Base-by-base conservation (phyloP, 2,797 vertebrate species). In the Tapera naevia region DNA sequence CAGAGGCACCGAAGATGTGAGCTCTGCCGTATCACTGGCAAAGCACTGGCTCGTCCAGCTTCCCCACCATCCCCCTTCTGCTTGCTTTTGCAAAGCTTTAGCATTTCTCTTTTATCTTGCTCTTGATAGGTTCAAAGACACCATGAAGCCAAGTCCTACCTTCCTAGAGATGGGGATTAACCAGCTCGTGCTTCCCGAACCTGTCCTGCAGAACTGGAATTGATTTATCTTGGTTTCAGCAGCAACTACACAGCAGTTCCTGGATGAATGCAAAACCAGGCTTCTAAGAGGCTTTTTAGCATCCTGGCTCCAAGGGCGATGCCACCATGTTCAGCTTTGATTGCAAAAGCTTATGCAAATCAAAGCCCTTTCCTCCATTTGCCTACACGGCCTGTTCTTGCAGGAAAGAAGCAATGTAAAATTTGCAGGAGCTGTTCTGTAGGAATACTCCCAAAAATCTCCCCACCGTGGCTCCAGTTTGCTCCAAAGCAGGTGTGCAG, bases 401-500 rank as follows among this genome's bases (percentile, higher is more conserved):
- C n/a, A 5, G 50, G 51, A 18, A 24, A 88, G 67, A 30, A 75
- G 66, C 1, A 3, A 9, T 10, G 4, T 3, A 70, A 24, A 25
- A 51, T 41, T 3, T 27, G 9, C 51, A 30, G 89, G 93, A 86
- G 33, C 33, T 2, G 0, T 46, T 58, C 76, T 39, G 35, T 19
- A 5, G 4, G 87, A 69, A 57, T 69, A 16, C 28, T 61, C 76
- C 46, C 0, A 0, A 19, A 71, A 62, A 30, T 17, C n/a, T 60
- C 57, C 23, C 78, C 2, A 0, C 1, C 3, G 43, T 4, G 1
- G 28, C 25, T 35, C 54, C 1, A 6, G 30, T 5, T 51, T 4
- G 35, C 60, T 13, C 27, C 16, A 1, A 43, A 3, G 2, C 0
- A 3, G 80, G 39, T 1, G 18, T 10, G 46, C 0, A 14, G n/a